Conservation (phyloP, 1,140 invertebrate genomes). For the Neocloeon triangulifer region DNA sequence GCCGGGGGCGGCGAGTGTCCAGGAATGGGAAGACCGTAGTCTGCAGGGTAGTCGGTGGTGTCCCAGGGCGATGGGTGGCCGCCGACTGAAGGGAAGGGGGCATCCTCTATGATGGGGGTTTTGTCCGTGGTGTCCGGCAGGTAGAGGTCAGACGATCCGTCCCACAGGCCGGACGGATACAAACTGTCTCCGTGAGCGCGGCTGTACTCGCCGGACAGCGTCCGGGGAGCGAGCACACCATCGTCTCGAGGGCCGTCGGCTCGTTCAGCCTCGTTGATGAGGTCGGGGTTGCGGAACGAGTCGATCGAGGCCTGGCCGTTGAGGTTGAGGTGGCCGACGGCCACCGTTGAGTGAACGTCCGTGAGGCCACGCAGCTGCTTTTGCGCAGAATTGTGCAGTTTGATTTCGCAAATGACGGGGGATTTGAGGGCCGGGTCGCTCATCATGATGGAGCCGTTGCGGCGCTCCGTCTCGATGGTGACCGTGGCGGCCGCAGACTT, state of each 20-base stretch:
- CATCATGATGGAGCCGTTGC: constrained; percentile 18
- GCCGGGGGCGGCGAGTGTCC: constrained; percentile 13
- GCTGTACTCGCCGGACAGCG: constrained; percentile 45
- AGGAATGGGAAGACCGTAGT: constrained; percentile 51
- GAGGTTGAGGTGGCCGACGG: not conserved
- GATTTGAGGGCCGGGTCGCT: too few relatives aligned
- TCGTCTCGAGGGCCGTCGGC: too few relatives aligned
- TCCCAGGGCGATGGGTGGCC: constrained; percentile 15
- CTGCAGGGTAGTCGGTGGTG: constrained; percentile 36
- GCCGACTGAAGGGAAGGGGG: too few relatives aligned
- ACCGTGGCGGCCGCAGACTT: constrained; percentile 19
- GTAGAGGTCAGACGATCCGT: constrained; percentile 16
- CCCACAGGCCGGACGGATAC: constrained; percentile 46
- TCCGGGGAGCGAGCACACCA: too few relatives aligned
- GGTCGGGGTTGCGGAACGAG: constrained; percentile 40
- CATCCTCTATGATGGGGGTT: constrained; percentile 46
- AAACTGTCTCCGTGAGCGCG: constrained; percentile 36
- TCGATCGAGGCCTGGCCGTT: constrained; percentile 4
- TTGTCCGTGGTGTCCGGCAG: constrained; percentile 42
- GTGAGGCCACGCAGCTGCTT: not conserved
- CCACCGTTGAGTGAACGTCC: not conserved
- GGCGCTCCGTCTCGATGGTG: constrained; percentile 20
- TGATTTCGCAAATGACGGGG: constrained; percentile 7
- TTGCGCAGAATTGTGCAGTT: constrained; percentile 7
- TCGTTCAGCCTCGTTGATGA: constrained; percentile 54